Evolutionary conservation across 2,888 invertebrate species (phyloP).

Genomic region (Hyposoter dolosus): DNA sequence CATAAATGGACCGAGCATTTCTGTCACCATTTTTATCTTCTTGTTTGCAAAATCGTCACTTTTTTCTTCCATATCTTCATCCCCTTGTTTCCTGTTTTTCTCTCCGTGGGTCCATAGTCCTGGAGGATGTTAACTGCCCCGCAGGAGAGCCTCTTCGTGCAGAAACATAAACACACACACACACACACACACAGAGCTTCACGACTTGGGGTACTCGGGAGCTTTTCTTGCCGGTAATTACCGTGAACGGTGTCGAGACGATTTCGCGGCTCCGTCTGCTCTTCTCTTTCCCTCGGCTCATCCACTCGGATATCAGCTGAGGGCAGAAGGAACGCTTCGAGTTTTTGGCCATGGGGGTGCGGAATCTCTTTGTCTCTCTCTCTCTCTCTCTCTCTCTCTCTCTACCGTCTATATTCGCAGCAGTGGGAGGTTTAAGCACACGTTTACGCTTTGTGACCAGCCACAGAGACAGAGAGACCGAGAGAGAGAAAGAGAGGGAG

Average conservation of each 20-base stretch:
- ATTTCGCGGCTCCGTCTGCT: conserved; percentile 65
- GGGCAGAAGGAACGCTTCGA: not conserved
- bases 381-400: not conserved
- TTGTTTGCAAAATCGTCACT: conserved; percentile 2
- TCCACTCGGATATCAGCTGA: conserved; percentile 31
- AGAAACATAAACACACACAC: conserved; percentile 22
- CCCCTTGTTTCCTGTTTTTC: conserved; percentile 3
- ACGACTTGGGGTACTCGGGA: not conserved
- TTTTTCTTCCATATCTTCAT: conserved; percentile 14
- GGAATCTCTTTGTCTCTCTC: conserved; percentile 16
- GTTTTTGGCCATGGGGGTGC: conserved; percentile 35
- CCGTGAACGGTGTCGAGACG: conserved; percentile 60
- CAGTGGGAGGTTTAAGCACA: conserved; percentile 27
- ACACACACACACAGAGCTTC: conserved; percentile 16
- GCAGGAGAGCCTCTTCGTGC: conserved; percentile 20
- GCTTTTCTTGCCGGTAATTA: conserved; percentile 65
- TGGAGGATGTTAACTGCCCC: conserved; percentile 39
- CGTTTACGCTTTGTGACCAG: conserved; percentile 49
- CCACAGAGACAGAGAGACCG: conserved; percentile 52
- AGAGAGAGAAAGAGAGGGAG: conserved; percentile 53
- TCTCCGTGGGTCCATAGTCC: conserved; percentile 38
- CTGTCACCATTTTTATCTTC: not conserved
- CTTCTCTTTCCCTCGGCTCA: conserved; percentile 19
- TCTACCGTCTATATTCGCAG: conserved; percentile 6
- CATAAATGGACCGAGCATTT: conserved; percentile 45